Conservation (phyloP, 2,888 invertebrate species). For the Dryobota labecula region DNA sequence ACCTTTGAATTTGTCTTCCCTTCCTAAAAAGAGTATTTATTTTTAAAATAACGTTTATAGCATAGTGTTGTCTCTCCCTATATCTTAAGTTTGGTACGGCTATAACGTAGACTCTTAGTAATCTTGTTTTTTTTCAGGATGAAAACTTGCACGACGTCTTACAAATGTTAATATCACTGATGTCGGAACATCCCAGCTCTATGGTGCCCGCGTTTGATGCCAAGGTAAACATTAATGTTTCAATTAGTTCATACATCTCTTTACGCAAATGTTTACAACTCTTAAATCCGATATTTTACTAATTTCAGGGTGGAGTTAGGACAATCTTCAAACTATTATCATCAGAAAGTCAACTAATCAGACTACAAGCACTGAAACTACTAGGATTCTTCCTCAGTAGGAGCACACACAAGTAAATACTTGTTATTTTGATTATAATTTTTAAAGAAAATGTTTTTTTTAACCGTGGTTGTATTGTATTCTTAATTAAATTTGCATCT, state of each 20-base stretch:
- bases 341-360: constrained; percentile 98
- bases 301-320: constrained; percentile 94
- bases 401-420: constrained; percentile 97
- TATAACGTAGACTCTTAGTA: too few relatives aligned
- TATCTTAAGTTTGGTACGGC: background rate
- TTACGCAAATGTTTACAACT: background rate
- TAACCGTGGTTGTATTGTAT: background rate
- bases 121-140: constrained; percentile 91
- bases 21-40: too few relatives aligned
- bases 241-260: too few relatives aligned
- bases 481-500: background rate
- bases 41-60: background rate
- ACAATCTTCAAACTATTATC: constrained; percentile 99
- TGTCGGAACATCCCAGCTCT: constrained; percentile 99
- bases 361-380: constrained; percentile 98
- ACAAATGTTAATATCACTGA: constrained; percentile 98
- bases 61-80: too few relatives aligned
- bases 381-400: constrained; percentile 99
- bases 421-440: background rate
- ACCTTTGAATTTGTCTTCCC: background rate
- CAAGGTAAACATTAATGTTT: constrained; percentile 88
- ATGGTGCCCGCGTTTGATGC: constrained; percentile 99
- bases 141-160: constrained; percentile 99
- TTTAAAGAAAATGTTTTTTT: background rate
- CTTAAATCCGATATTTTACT: background rate